Evolutionary conservation across 2,888 invertebrate genomes (phyloP).

Genomic region (Dysmachus trigonus): DNA sequence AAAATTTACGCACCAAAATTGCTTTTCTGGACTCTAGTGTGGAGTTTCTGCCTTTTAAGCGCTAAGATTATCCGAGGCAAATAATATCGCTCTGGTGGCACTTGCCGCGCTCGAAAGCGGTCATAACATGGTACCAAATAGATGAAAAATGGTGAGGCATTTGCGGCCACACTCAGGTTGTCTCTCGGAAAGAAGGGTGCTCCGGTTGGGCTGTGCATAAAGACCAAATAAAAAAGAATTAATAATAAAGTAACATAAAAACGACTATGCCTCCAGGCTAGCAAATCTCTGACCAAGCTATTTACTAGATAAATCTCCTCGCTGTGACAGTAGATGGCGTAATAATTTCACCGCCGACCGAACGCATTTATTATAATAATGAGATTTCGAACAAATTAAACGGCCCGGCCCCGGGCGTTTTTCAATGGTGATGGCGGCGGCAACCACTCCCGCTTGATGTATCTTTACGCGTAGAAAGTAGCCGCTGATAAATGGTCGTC

Average conservation of each 20-base stretch:
- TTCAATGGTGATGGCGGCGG: neutral
- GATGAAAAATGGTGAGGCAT: neutral
- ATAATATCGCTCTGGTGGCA: neutral
- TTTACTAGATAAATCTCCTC: constrained; percentile 12
- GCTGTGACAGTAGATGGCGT: constrained; percentile 17
- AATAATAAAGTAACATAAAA: neutral
- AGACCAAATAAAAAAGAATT: neutral
- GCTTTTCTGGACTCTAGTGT: neutral
- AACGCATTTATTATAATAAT: constrained; percentile 15
- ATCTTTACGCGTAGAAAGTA: neutral
- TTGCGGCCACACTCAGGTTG: neutral
- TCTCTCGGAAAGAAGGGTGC: neutral
- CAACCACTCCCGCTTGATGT: neutral
- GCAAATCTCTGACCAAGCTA: neutral
- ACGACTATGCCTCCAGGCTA: neutral
- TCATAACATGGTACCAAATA: neutral
- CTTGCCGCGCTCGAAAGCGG: neutral
- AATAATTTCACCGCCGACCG: neutral
- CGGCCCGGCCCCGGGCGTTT: neutral
- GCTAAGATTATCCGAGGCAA: neutral
- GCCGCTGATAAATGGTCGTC: neutral
- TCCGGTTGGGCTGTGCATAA: neutral
- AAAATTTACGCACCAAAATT: constrained; percentile 41
- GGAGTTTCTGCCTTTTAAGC: neutral
- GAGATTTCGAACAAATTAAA: constrained; percentile 28